Base-by-base conservation (phyloP, 1,140 invertebrate species). In the Cecropterus lyciades region DNA sequence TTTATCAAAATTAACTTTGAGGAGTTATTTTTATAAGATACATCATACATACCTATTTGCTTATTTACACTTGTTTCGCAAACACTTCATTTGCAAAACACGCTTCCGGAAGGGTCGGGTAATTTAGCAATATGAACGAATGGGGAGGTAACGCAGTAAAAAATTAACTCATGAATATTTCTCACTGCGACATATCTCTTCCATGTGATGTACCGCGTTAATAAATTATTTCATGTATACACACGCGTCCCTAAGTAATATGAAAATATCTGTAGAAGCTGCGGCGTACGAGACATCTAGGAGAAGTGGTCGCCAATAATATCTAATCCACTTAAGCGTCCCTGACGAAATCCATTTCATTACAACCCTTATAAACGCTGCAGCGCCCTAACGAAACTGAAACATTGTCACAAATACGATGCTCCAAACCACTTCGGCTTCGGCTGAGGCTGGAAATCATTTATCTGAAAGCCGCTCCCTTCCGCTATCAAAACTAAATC, bases 401-500 rank as follows among this genome's bases (percentile, higher is more conserved):
- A 75, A 90, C 83, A 87, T 80, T 79, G 80, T 88, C 82, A 79
- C 80, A 84, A 83, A 85, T 75, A 66, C 72, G 52, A 72, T 69
- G 69, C 65, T 75, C 52, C 56, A 78, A 83, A 84, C 79, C 78
- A 71, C 71, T 84, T 77, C 69, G 73, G 71, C 67, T 68, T 64
- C 71, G 63, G 66, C 67, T 77, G 72, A 60, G 69, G 64, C 71
- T 73, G 65, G 65, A 74, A 84, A 86, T 85, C 81, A 87, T 89
- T 91, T 91, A 89, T 85, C 82, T 89, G 82, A 88, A 84, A 89
- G 83, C 80, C 77, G 75, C 73, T 81, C 88, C 85, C 82, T 83
- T 82, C 81, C 79, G 76, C 85, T 81, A 91, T 91, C 89, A 91
- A 89, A 91, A 87, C 87, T 84, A 83, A 84, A 91, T 91, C 87